phyloP scores from a whole-genome alignment of 2,797 vertebrate species.

The Dromococcyx pavoninus region DNA sequence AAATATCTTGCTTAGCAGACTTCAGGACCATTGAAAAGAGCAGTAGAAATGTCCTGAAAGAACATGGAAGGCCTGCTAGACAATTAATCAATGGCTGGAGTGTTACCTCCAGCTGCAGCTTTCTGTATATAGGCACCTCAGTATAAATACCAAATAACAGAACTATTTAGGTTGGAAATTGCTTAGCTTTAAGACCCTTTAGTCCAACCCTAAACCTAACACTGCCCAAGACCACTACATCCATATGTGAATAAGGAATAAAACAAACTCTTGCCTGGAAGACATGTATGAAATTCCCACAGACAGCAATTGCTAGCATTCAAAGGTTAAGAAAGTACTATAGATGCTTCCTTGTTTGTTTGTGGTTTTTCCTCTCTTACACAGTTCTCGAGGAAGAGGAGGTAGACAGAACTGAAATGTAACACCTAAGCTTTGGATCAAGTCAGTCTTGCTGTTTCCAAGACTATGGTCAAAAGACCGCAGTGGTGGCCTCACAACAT shows the following conservation, averaged over 20 bases:
- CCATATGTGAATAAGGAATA: not conserved
- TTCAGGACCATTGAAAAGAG: not conserved
- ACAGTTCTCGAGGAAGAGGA: not conserved
- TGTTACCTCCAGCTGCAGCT: not conserved
- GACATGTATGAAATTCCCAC: not conserved
- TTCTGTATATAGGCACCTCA: not conserved
- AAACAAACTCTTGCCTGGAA: not conserved
- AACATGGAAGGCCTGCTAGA: not conserved
- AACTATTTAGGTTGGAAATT: too few species aligned
- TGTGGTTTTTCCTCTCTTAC: not conserved
- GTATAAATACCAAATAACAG: not conserved
- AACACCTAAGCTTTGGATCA: not conserved
- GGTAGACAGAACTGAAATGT: not conserved
- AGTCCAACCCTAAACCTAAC: too few species aligned
- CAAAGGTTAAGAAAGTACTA: not conserved
- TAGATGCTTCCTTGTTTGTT: not conserved
- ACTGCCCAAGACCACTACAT: too few species aligned
- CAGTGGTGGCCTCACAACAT: not conserved
- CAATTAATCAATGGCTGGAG: not conserved
- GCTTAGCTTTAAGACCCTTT: too few species aligned
- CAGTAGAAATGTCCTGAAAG: not conserved
- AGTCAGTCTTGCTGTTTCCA: not conserved
- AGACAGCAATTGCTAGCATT: not conserved
- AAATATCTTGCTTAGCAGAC: not conserved
- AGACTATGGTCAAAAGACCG: not conserved